phyloP scores from a whole-genome alignment of 23 tunicate genomes.

The Halocynthia aurantium region DNA sequence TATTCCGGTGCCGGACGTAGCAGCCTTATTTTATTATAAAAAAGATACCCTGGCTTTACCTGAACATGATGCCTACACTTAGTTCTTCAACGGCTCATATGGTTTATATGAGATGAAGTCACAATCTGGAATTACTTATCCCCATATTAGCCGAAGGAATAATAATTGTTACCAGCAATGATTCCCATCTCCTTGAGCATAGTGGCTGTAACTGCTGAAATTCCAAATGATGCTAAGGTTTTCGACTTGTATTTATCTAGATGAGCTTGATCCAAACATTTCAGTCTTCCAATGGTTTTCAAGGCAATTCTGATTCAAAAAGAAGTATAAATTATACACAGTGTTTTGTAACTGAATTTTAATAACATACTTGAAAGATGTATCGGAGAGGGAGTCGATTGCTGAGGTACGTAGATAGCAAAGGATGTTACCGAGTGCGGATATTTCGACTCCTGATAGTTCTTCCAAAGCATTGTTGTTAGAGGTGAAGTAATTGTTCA shows the following conservation, averaged over 20 bases:
- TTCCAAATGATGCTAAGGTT: background rate
- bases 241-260: slow-evolving; percentile 2
- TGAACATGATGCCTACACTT: no score
- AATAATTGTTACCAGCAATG: slow-evolving; percentile 18
- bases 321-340: background rate
- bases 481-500: background rate
- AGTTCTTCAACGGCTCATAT: no score
- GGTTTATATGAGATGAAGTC: background rate
- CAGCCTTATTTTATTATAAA: no score
- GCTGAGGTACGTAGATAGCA: background rate
- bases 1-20: no score
- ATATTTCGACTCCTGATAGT: slow-evolving; percentile 1
- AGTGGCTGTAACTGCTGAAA: background rate
- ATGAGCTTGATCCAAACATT: slow-evolving; percentile 10
- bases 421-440: slow-evolving; percentile 16
- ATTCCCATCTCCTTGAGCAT: slow-evolving; percentile 27
- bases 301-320: slow-evolving; percentile 7
- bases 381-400: background rate
- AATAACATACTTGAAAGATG: slow-evolving; percentile 10
- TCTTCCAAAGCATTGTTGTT: background rate
- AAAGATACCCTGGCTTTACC: no score
- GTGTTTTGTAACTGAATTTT: background rate
- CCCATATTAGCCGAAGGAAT: background rate
- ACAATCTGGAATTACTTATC: background rate
- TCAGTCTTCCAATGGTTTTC: slow-evolving; percentile 12